These are phyloP conservation scores for Leptodactylus fallax DNA, from an alignment of 2,797 vertebrate species.

Conservation along the genomic window DNA sequence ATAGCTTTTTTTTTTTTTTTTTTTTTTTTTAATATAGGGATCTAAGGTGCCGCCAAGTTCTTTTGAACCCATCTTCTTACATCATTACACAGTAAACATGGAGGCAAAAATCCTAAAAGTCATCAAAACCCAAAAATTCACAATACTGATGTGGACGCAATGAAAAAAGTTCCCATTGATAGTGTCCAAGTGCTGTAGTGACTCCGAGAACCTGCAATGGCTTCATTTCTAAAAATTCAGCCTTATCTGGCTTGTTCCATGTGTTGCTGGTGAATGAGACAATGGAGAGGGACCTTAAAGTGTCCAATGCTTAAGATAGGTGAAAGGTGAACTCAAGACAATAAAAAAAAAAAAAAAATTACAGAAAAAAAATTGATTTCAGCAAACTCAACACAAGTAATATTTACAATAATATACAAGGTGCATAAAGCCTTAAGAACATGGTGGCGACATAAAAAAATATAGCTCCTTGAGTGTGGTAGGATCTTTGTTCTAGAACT, in stretches of 20 bases:
- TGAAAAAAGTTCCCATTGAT: neutral
- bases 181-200: neutral
- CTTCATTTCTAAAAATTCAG: constrained; percentile 26
- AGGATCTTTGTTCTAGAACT: neutral
- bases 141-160: constrained; percentile 21
- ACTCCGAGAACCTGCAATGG: neutral
- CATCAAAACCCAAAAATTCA: neutral
- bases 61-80: neutral
- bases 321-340: neutral
- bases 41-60: neutral
- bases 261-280: constrained; percentile 35
- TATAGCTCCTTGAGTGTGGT: neutral
- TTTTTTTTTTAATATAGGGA: no score
- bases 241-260: constrained; percentile 8
- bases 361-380: constrained; percentile 26
- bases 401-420: constrained; percentile 34
- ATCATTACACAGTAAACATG: constrained; percentile 5
- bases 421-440: constrained; percentile 26
- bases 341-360: neutral
- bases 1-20: neutral
- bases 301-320: constrained; percentile 14
- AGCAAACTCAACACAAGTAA: constrained; percentile 6
- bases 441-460: neutral
- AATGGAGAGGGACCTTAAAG: constrained; percentile 18
- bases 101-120: neutral